phyloP scores from a whole-genome alignment of 64 coral and sea anemone genomes.

The Anthopleura sola region DNA sequence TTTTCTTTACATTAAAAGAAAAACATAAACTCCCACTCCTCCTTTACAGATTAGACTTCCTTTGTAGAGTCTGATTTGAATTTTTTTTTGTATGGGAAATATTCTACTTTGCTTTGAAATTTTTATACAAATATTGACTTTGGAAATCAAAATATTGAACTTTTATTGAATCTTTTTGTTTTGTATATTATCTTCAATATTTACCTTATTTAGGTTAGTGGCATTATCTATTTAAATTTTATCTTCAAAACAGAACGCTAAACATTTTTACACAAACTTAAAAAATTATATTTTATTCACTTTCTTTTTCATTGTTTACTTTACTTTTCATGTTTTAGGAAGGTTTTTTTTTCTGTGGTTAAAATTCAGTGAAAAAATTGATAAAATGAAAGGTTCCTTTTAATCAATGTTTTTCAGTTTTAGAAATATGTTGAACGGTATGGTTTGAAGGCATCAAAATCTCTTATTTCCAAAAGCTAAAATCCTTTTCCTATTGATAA shows the following conservation, averaged over 20 bases:
- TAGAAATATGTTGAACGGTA: not conserved
- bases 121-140: not conserved
- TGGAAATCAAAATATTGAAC: not conserved
- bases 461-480: not conserved
- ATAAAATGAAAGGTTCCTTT: too few species aligned
- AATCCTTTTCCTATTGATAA: not conserved
- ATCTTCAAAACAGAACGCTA: not conserved
- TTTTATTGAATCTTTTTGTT: not conserved
- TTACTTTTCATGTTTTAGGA: too few species aligned
- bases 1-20: not conserved
- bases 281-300: not conserved
- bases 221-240: not conserved
- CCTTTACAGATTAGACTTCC: not conserved
- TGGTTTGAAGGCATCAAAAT: not conserved
- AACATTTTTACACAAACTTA: not conserved
- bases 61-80: not conserved
- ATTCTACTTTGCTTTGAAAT: too few species aligned
- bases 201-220: not conserved
- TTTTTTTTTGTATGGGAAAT: not conserved
- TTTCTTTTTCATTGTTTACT: too few species aligned
- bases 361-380: too few species aligned
- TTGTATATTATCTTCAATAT: not conserved
- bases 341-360: too few species aligned
- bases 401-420: too few species aligned
- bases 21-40: not conserved